Percentiles rank a stretch among this genome's conserved stretches.
These are phyloP conservation scores for Condylura cristata DNA, from an alignment of 2,113 vertebrate species.

Conservation along the genomic window DNA sequence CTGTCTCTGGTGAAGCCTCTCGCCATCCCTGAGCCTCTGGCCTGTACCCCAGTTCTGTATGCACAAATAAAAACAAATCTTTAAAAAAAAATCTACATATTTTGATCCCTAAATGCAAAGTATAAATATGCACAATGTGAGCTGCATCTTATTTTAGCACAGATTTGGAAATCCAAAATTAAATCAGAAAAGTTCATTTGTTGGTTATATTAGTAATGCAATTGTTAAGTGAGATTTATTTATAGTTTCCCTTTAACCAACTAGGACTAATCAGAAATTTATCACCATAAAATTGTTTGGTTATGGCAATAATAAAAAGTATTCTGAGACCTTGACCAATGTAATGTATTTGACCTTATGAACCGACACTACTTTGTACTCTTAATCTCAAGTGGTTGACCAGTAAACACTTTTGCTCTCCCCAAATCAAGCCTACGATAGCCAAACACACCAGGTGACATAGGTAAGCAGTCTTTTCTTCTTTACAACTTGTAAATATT, in stretches of 20 bases:
- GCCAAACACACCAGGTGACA: constrained; percentile 47
- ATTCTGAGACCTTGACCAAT: background rate
- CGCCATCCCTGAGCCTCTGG: too few relatives aligned
- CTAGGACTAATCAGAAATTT: constrained; percentile 21
- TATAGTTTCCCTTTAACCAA: constrained; percentile 1
- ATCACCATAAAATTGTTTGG: background rate
- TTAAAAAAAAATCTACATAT: too few relatives aligned
- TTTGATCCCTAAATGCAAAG: constrained; percentile 1
- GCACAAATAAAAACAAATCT: too few relatives aligned
- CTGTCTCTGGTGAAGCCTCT: too few relatives aligned
- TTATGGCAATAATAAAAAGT: background rate
- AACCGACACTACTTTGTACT: background rate
- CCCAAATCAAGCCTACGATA: background rate
- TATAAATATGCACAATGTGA: background rate
- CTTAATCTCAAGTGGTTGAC: background rate
- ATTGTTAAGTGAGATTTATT: constrained; percentile 1
- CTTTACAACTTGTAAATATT: constrained; percentile 74
- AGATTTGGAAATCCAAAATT: background rate
- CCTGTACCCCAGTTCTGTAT: too few relatives aligned
- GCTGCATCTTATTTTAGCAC: background rate
- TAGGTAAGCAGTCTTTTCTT: constrained; percentile 31
- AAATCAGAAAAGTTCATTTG: constrained; percentile 1
- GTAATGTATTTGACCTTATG: background rate
- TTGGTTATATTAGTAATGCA: background rate
- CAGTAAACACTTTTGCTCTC: background rate